Conservation (phyloP, 1,140 invertebrate genomes). For the Mercenaria mercenaria region DNA sequence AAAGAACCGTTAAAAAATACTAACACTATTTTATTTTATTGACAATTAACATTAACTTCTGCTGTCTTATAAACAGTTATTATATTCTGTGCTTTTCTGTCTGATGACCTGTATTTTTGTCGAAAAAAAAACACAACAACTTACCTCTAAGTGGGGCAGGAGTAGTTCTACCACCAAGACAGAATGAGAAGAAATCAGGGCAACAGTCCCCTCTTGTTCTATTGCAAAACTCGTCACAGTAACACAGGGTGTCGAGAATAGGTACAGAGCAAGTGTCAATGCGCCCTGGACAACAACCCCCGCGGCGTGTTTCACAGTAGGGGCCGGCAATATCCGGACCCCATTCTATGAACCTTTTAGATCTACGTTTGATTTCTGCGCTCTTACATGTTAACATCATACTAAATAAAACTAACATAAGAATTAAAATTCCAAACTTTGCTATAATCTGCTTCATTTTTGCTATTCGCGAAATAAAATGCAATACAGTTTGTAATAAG, state of each 20-base stretch:
- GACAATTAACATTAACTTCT: no score
- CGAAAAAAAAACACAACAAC: background rate
- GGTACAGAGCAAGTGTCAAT: conserved; percentile 92
- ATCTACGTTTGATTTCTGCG: background rate
- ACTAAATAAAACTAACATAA: background rate
- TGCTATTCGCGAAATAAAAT: no score
- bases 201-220: conserved; percentile 70
- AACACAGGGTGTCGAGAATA: conserved; percentile 92
- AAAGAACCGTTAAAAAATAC: no score
- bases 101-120: background rate
- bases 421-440: background rate
- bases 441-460: background rate
- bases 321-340: conserved; percentile 69
- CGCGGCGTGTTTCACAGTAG: conserved; percentile 74
- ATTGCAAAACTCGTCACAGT: conserved; percentile 97
- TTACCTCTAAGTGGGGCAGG: conserved; percentile 61
- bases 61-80: no score
- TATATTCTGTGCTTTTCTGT: background rate
- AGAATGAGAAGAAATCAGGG: conserved; percentile 86
- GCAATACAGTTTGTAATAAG: no score
- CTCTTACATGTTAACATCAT: background rate
- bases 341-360: conserved; percentile 64
- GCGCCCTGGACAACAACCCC: conserved; percentile 86
- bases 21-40: no score
- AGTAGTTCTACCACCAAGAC: conserved; percentile 86